These are phyloP conservation scores for Hydrozoanthus gracilis DNA, from an alignment of 92 coral and sea anemone species.

Conservation along the genomic window DNA sequence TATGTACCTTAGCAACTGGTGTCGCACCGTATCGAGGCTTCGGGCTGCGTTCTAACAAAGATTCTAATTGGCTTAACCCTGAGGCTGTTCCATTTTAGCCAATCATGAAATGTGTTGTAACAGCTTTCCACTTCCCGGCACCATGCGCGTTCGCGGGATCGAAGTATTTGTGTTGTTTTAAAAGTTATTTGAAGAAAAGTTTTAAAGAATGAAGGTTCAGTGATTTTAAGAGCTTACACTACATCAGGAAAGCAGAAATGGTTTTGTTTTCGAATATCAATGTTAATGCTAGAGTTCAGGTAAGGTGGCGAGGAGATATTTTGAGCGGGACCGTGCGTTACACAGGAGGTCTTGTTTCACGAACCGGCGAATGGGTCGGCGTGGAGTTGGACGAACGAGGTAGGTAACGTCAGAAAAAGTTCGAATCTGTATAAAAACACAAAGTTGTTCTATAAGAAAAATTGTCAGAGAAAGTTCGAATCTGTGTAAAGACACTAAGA, in stretches of 20 bases:
- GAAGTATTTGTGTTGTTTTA: neutral
- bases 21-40: conserved; percentile 42
- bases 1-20: conserved; percentile 81
- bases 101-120: neutral
- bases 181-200: neutral
- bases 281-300: conserved; percentile 89
- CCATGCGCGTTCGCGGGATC: neutral
- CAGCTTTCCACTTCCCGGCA: neutral
- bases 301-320: conserved; percentile 86
- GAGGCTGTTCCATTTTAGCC: neutral
- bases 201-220: conserved; percentile 21
- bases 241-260: conserved; percentile 52
- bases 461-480: neutral
- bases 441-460: neutral
- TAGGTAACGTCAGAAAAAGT: neutral
- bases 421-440: neutral
- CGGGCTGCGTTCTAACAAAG: conserved; percentile 28
- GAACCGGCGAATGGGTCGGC: conserved; percentile 96
- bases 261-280: conserved; percentile 89
- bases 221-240: neutral
- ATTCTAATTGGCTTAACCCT: conserved; percentile 39
- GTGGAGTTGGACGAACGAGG: conserved; percentile 94
- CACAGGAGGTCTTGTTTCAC: conserved; percentile 84
- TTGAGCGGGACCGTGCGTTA: conserved; percentile 85
- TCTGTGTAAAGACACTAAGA: neutral